Percentiles rank a stretch among this genome's conserved stretches.
Conservation (phyloP, 2,888 invertebrate genomes). For the Habroteleia sp. region DNA sequence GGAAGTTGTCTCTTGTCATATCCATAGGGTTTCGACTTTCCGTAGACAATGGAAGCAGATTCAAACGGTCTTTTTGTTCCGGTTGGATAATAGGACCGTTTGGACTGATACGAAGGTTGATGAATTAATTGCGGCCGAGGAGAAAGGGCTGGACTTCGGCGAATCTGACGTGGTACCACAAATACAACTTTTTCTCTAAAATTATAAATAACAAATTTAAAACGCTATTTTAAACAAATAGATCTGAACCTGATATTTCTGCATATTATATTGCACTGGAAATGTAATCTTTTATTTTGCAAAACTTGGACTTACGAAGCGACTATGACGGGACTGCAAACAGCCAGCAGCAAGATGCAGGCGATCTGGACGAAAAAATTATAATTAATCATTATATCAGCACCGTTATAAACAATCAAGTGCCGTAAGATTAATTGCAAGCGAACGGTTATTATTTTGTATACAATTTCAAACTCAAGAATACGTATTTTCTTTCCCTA, state of each 20-base stretch:
- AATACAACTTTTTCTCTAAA: conserved; percentile 71
- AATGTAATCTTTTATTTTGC: too few relatives aligned
- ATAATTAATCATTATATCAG: too few relatives aligned
- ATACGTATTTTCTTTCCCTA: too few relatives aligned
- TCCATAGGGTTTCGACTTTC: conserved; percentile 40
- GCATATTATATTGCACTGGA: too few relatives aligned
- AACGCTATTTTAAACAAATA: too few relatives aligned
- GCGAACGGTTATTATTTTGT: too few relatives aligned
- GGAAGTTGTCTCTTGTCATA: conserved; percentile 57
- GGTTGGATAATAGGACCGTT: conserved; percentile 39
- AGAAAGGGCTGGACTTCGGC: conserved; percentile 66
- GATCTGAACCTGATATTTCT: too few relatives aligned
- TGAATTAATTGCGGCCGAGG: conserved; percentile 60
- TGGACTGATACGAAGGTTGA: conserved; percentile 39
- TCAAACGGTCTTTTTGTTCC: conserved; percentile 42
- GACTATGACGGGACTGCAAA: conserved; percentile 68
- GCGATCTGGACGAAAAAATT: conserved; percentile 32
- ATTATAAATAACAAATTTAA: conserved; percentile 4
- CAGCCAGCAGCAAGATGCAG: conserved; percentile 69
- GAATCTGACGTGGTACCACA: conserved; percentile 70
- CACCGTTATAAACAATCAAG: too few relatives aligned
- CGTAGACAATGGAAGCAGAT: conserved; percentile 34
- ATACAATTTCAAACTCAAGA: too few relatives aligned
- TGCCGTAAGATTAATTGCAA: too few relatives aligned
- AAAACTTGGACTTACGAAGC: conserved; percentile 68